Conservation (phyloP, 2,113 vertebrate species). For the Agapornis roseicollis region DNA sequence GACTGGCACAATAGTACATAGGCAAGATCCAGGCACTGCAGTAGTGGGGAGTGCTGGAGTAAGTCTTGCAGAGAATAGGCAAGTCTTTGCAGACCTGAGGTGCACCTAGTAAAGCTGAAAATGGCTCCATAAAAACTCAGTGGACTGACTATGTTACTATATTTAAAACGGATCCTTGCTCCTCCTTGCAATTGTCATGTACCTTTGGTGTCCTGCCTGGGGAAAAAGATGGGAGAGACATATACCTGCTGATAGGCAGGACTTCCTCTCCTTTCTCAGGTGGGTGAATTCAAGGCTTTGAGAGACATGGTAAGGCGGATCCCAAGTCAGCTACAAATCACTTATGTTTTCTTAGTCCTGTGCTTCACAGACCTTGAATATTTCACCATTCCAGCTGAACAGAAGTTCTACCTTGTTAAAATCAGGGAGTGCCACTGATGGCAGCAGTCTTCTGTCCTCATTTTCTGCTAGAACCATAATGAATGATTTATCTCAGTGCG, state of each 20-base stretch:
- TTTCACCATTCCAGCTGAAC: constrained; percentile 12
- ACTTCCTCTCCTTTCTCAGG: not conserved
- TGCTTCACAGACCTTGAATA: not conserved
- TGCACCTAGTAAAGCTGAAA: not conserved
- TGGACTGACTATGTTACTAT: fast-evolving
- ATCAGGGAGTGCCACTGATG: not conserved
- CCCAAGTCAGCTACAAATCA: constrained; percentile 5
- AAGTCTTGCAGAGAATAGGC: not conserved
- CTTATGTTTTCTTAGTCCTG: not conserved
- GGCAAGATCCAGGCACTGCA: not conserved
- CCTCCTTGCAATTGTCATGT: not conserved
- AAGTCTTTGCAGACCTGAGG: not conserved
- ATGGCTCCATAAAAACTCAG: not conserved
- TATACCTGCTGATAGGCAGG: not conserved
- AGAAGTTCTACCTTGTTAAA: constrained; percentile 47
- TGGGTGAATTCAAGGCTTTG: not conserved
- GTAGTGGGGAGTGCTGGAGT: not conserved
- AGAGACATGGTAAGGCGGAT: not conserved
- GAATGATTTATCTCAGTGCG: constrained; percentile 31
- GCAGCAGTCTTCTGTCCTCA: constrained; percentile 31
- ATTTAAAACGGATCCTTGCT: not conserved
- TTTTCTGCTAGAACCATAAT: constrained; percentile 29
- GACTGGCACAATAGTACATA: not conserved
- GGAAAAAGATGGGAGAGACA: fast-evolving
- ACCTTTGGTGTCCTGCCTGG: not conserved